Evolutionary conservation across 2,797 vertebrate genomes (phyloP).

Genomic region (Clarias fuscus): DNA sequence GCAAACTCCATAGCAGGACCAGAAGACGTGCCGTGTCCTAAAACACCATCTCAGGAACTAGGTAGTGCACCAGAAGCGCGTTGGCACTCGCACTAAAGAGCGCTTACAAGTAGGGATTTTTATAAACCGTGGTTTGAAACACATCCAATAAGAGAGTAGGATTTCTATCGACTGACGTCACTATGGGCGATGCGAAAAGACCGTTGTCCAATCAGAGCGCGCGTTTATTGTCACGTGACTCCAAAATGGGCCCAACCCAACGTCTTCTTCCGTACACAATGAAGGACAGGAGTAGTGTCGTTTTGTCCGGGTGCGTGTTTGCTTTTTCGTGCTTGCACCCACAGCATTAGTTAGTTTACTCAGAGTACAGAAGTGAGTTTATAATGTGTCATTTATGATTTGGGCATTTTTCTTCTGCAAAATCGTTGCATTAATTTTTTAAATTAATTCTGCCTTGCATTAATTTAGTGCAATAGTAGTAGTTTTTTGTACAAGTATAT

Average conservation of each 20-base stretch:
- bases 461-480: not conserved
- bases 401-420: not conserved
- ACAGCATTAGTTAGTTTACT: no score
- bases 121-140: not conserved
- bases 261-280: constrained; percentile 23
- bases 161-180: not conserved
- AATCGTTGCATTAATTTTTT: not conserved
- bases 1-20: constrained; percentile 59
- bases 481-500: not conserved
- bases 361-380: no score
- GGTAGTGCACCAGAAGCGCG: not conserved
- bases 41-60: not conserved
- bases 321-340: no score
- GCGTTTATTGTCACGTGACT: not conserved
- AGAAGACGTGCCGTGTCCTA: not conserved
- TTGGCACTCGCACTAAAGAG: rapidly evolving
- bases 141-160: not conserved
- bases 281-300: not conserved
- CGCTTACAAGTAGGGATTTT: not conserved
- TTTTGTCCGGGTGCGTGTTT: not conserved
- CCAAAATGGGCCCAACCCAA: not conserved
- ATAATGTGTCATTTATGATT: not conserved
- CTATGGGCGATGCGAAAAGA: not conserved
- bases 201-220: not conserved
- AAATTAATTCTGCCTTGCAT: not conserved